phyloP scores from a whole-genome alignment of 2,888 invertebrate genomes.

The Lepetodrilus schrolli region DNA sequence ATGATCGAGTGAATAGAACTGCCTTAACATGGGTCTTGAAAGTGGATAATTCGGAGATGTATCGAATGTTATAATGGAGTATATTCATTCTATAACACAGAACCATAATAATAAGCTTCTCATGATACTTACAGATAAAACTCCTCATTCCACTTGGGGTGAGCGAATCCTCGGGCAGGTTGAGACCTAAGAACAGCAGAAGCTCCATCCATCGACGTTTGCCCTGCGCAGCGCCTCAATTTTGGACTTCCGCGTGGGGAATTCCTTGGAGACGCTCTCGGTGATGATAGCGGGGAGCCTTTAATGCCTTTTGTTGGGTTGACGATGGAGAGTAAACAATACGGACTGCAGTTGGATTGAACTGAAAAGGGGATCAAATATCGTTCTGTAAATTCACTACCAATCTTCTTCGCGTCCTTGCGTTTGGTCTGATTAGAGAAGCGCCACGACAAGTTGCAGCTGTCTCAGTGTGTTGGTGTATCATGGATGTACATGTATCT shows the following conservation, averaged over 20 bases:
- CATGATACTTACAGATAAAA: slow-evolving; percentile 67
- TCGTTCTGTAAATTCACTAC: too few relatives aligned
- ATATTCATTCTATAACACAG: too few relatives aligned
- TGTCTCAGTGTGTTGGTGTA: too few relatives aligned
- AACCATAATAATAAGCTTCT: too few relatives aligned
- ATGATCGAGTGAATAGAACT: too few relatives aligned
- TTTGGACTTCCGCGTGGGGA: slow-evolving; percentile 46
- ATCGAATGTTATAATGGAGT: too few relatives aligned
- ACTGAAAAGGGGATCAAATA: background rate
- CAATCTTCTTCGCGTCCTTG: too few relatives aligned
- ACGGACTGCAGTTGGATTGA: slow-evolving; percentile 43
- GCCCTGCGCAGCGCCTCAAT: slow-evolving; percentile 43
- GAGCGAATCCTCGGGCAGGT: slow-evolving; percentile 49
- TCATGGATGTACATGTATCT: too few relatives aligned
- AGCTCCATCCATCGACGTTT: slow-evolving; percentile 27
- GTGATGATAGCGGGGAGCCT: background rate
- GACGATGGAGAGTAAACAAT: slow-evolving; percentile 56
- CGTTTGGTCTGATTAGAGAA: too few relatives aligned
- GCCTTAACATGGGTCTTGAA: too few relatives aligned
- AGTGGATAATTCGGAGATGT: too few relatives aligned
- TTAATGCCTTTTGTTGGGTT: slow-evolving; percentile 42
- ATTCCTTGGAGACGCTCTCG: slow-evolving; percentile 30
- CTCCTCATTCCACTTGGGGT: slow-evolving; percentile 68
- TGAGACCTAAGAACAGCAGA: slow-evolving; percentile 49
- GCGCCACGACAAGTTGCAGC: too few relatives aligned